Conservation (phyloP, 2,113 vertebrate genomes). For the Antechinus stuartii region DNA sequence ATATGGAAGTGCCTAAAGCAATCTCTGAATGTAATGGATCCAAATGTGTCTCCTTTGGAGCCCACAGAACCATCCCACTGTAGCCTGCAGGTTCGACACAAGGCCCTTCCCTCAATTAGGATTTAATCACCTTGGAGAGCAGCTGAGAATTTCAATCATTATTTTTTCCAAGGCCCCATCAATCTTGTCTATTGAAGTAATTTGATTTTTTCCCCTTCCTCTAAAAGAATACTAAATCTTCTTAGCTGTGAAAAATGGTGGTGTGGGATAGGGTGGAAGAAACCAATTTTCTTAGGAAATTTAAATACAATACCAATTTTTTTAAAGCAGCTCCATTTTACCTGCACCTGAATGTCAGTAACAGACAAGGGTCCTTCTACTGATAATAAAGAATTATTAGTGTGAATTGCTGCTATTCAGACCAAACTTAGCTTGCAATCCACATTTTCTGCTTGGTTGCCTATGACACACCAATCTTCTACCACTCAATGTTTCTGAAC, state of each 20-base stretch:
- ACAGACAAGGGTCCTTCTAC: neutral
- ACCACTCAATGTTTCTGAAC: neutral
- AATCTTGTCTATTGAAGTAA: constrained; percentile 73
- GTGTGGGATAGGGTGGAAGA: constrained; percentile 41
- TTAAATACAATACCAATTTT: constrained; percentile 47
- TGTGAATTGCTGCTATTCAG: neutral
- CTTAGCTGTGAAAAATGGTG: constrained; percentile 44
- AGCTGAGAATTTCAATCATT: constrained; percentile 68
- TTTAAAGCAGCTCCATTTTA: constrained; percentile 34
- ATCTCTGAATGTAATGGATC: constrained; percentile 40
- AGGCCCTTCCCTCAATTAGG: constrained; percentile 71
- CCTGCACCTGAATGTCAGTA: constrained; percentile 7
- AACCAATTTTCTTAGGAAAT: constrained; percentile 63
- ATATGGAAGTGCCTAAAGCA: constrained; percentile 56
- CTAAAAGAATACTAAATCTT: constrained; percentile 60
- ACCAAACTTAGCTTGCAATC: neutral
- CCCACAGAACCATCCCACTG: neutral
- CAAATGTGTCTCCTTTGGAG: constrained; percentile 27
- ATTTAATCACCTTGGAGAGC: constrained; percentile 72
- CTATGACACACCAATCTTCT: neutral
- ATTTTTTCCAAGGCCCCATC: constrained; percentile 49
- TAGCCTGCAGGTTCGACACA: constrained; percentile 29
- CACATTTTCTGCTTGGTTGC: neutral
- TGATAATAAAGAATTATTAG: constrained; percentile 29
- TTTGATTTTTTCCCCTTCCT: constrained; percentile 62